Percentiles rank a stretch among this genome's conserved stretches.
phyloP scores from a whole-genome alignment of 2,888 invertebrate species.

The Polydrusus cervinus region DNA sequence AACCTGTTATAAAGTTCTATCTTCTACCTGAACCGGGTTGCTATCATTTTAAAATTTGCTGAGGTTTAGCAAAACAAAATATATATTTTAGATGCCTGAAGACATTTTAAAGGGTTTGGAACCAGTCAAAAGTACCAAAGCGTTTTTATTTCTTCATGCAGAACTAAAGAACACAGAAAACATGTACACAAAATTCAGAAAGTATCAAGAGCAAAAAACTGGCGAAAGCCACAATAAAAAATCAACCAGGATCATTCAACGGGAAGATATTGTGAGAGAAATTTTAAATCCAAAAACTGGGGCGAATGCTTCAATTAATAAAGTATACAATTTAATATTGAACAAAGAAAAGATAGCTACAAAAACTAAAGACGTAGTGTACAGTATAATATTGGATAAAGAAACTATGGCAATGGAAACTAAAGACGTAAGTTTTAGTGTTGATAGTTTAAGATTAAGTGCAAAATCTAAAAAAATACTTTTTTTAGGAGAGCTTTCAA shows the following conservation, averaged over 20 bases:
- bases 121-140: constrained; percentile 50
- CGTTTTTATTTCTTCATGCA: constrained; percentile 56
- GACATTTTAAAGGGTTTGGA: constrained; percentile 56
- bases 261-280: constrained; percentile 54
- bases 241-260: constrained; percentile 35
- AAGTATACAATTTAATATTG: constrained; percentile 54
- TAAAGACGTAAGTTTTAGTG: background rate
- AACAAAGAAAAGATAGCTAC: constrained; percentile 50
- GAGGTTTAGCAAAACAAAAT: background rate
- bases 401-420: constrained; percentile 49
- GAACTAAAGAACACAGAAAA: constrained; percentile 55
- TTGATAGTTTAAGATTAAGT: background rate
- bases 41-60: background rate
- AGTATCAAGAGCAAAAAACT: constrained; percentile 41
- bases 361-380: constrained; percentile 36
- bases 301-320: constrained; percentile 54
- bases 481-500: constrained; percentile 19
- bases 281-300: constrained; percentile 57
- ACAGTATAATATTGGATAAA: constrained; percentile 49
- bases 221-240: constrained; percentile 31
- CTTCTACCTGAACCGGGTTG: no score
- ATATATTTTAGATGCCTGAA: constrained; percentile 56
- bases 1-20: no score
- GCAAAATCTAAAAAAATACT: no score
- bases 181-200: constrained; percentile 58